Evolutionary conservation across 2,797 vertebrate species (phyloP).

Genomic region (Echiichthys vipera): DNA sequence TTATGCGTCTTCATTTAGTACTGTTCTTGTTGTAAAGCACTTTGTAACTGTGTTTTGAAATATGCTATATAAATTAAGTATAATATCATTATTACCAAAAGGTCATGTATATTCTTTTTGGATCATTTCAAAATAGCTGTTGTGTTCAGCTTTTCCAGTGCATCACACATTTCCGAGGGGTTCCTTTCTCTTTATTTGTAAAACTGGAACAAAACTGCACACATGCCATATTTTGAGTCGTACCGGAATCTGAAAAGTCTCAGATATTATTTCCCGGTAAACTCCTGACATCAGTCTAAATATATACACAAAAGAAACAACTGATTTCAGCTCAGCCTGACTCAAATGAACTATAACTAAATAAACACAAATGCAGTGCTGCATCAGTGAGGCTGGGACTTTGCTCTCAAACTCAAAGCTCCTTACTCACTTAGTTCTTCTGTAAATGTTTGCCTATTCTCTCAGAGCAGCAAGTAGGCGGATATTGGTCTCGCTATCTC

Average conservation of each 20-base stretch:
- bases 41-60: too few relatives aligned
- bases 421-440: constrained; percentile 55
- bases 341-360: constrained; percentile 35
- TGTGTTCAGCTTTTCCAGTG: not conserved
- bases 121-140: constrained; percentile 2
- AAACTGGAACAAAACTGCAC: constrained; percentile 36
- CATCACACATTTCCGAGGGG: not conserved
- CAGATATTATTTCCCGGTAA: constrained; percentile 29
- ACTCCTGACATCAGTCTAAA: constrained; percentile 8
- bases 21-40: too few relatives aligned
- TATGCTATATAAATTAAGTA: too few relatives aligned
- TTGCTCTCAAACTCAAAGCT: constrained; percentile 60
- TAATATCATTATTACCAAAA: too few relatives aligned
- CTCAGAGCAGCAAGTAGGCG: constrained; percentile 66
- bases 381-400: constrained; percentile 44
- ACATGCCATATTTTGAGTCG: constrained; percentile 41
- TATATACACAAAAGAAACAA: not conserved
- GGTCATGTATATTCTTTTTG: not conserved
- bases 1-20: too few relatives aligned
- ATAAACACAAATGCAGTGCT: constrained; percentile 34
- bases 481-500: constrained; percentile 70
- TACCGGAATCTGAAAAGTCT: constrained; percentile 38
- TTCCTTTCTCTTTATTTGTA: constrained; percentile 4
- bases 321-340: constrained; percentile 13
- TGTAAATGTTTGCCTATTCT: constrained; percentile 77